Base-by-base conservation (phyloP, 2,113 vertebrate genomes). In the Cnemophilus loriae region DNA sequence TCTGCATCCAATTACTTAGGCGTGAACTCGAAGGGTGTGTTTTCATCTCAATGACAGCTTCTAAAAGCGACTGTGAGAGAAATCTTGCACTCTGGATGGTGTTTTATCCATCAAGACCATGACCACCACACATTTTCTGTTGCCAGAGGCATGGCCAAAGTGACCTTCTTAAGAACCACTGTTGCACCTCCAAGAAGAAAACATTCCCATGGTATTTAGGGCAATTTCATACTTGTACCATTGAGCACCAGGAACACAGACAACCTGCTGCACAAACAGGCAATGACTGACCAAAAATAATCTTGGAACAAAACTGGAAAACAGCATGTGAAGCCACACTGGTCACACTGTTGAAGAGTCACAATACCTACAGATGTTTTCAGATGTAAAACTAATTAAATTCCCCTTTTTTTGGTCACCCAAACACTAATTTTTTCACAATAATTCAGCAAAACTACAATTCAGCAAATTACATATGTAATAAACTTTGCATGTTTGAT, bases 271-370 rank as follows among this genome's bases (percentile, higher is more conserved):
- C 80, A 91, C 55, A 80, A 73, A 71, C 35, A 16, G 9, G 20
- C 37, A 60, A 5, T 3, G 46, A 39, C 16, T 63, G 39, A 39
- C 61, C 64, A 33, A 46, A 69, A 68, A 49, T 2, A 30, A 79
- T 4, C 50, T 21, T 6, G 16, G 27, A 69, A 63, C 8, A 59
- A 63, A 74, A 55, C 16, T 41, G 15, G 41, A 50, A 33, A 77
- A 23, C 5, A 30, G 17, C 42, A 24, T 0, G 3, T 30, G 41
- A 84, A 84, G 39, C 35, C 52, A 68, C 24, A 26, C 24, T 11
- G 4, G 57, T 32, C 9, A 0, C 10, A 6, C 13, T 64, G 10
- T 1, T 44, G 6, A 4, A 82, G 0, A 74, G 33, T 17, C 17
- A 67, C 26, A 52, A 42, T 1, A 32, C 0, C 0, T 10, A 56